Conservation (phyloP, 2,888 invertebrate genomes). For the Lithophane socia region DNA sequence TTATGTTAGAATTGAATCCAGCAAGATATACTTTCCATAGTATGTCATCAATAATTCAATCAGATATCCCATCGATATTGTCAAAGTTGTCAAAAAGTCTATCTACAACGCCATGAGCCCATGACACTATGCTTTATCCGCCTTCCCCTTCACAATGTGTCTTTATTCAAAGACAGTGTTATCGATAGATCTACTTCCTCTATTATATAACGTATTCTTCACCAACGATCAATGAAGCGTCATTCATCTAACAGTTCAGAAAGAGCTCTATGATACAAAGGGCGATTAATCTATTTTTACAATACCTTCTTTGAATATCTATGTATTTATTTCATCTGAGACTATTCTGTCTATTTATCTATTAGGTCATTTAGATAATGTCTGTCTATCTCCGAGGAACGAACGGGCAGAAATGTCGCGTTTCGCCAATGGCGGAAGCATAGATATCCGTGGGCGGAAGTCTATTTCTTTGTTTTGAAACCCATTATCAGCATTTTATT, state of each 20-base stretch:
- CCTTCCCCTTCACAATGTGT: neutral
- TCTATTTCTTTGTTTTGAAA: too few relatives aligned
- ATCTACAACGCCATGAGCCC: neutral
- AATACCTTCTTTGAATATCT: conserved; percentile 8
- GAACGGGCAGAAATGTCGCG: too few relatives aligned
- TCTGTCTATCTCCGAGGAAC: too few relatives aligned
- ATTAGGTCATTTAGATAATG: too few relatives aligned
- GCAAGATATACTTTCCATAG: neutral
- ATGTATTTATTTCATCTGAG: neutral
- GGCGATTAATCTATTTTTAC: conserved; percentile 21
- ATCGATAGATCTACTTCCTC: conserved; percentile 8
- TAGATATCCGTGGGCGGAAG: too few relatives aligned
- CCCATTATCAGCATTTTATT: too few relatives aligned
- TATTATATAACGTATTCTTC: conserved; percentile 30
- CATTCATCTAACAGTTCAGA: conserved; percentile 32
- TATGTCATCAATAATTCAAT: neutral
- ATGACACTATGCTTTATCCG: too few relatives aligned
- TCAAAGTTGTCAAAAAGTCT: neutral
- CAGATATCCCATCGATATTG: neutral
- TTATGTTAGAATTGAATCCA: too few relatives aligned
- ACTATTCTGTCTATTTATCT: neutral
- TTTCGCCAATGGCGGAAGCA: too few relatives aligned
- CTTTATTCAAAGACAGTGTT: conserved; percentile 1
- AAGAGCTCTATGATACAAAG: conserved; percentile 5
- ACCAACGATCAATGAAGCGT: neutral